Evolutionary conservation across 2,888 invertebrate genomes (phyloP), one percentile per base, ranked within the genome.

Genomic region (Leptinotarsa juncta): DNA sequence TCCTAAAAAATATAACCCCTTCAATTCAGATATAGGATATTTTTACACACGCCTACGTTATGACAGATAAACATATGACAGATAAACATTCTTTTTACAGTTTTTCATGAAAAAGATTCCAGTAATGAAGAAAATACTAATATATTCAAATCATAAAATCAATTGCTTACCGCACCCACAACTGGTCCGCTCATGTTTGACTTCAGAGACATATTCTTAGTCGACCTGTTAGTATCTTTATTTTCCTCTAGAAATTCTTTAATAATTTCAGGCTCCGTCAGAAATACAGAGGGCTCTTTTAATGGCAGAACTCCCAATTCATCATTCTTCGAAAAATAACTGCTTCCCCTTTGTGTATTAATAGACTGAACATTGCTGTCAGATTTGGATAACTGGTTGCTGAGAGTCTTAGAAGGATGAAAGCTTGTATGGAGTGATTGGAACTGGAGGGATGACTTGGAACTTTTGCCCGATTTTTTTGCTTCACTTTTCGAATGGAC

Each of bases 231-330:
- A 16, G 50, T 75, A 49, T 57, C 60, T 20, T 68, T 53, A 15
- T 42, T n/a, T 65, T 71, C 67, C 3, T 65, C 50, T n/a, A 18
- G 55, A 20, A 16, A 23, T 55, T 49, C 53, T 16, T 66, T 42
- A 7, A 51, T 62, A 3, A 50, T 51, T 57, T 57, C 23, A 18
- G 73, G 57, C 10, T 62, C 62, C 12, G 66, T 73, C 50, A 81
- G 68, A 12, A 80, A 79, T n/a, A 78, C 57, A 23, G 70, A 73
- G 23, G 81, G 78, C n/a, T 77, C 76, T 3, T 73, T 74, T 32
- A 79, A 66, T 48, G 77, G 74, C 12, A 71, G 48, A 23, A 73
- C 42, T 55, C 73, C 57, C n/a, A 65, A 67, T 73, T 57, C 49
- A 69, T 73, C 55, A 65, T 20, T 60, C n/a, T 49, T 20, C 16